Evolutionary conservation across 2,113 vertebrate species (phyloP).

Genomic region (Podarcis raffonei): DNA sequence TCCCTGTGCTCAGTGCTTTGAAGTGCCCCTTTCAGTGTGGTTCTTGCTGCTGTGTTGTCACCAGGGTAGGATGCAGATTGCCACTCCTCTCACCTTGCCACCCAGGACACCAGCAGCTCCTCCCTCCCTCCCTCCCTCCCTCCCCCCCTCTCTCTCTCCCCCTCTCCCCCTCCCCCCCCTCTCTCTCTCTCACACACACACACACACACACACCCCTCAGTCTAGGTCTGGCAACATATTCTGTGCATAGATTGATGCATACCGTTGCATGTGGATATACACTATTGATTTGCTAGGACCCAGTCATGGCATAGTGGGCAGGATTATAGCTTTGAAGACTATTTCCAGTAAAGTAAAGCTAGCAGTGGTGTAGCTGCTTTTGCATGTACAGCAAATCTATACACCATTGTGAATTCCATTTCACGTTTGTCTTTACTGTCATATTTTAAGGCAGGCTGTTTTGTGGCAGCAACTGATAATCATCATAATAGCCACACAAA

Average conservation of each 20-base stretch:
- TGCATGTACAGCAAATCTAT: background rate
- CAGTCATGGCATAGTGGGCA: background rate
- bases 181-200: too few species aligned
- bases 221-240: background rate
- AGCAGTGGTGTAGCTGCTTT: background rate
- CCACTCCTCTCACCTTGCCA: too few species aligned
- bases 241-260: background rate
- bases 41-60: background rate
- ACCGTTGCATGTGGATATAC: background rate
- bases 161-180: too few species aligned
- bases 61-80: too few species aligned
- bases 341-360: background rate
- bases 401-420: background rate
- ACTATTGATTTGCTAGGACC: background rate
- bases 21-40: too few species aligned
- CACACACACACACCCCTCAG: too few species aligned
- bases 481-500: background rate
- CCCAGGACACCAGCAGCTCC: too few species aligned
- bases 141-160: too few species aligned
- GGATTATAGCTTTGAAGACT: background rate
- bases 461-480: background rate
- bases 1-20: too few species aligned
- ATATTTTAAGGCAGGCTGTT: background rate
- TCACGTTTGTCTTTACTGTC: background rate
- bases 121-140: too few species aligned